Conservation (phyloP, 2,113 vertebrate genomes). For the Heterochromis multidens region DNA sequence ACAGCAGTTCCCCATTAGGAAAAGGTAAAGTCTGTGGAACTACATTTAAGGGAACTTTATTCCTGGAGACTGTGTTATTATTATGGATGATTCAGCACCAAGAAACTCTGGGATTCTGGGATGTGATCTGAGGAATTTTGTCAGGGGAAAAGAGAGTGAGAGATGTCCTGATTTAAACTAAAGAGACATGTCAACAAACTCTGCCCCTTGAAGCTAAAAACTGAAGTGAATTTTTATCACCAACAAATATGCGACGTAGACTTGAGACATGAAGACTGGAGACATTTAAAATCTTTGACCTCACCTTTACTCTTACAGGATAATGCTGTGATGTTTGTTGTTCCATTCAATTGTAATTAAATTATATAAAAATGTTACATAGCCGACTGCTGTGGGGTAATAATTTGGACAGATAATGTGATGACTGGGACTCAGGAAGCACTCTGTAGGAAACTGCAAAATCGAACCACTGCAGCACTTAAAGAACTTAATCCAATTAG, state of each 20-base stretch:
- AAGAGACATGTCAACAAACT: conserved; percentile 47
- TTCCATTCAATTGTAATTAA: not conserved
- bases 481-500: not conserved
- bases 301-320: not conserved
- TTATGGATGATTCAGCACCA: conserved; percentile 38
- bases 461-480: not conserved
- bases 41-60: conserved; percentile 46
- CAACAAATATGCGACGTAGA: not conserved
- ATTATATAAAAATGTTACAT: not conserved
- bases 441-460: not conserved
- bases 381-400: not conserved
- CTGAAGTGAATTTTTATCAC: not conserved
- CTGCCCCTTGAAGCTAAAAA: conserved; percentile 12
- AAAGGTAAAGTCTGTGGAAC: conserved; percentile 19
- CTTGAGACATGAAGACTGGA: not conserved
- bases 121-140: conserved; percentile 6
- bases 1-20: not conserved
- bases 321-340: not conserved
- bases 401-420: not conserved
- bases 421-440: not conserved
- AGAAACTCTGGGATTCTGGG: conserved; percentile 30
- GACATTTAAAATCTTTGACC: not conserved
- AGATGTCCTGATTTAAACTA: conserved; percentile 22
- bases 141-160: not conserved
- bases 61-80: conserved; percentile 39